These are phyloP conservation scores for Melipona bicolor DNA, from an alignment of 2,888 invertebrate species.

Conservation along the genomic window DNA sequence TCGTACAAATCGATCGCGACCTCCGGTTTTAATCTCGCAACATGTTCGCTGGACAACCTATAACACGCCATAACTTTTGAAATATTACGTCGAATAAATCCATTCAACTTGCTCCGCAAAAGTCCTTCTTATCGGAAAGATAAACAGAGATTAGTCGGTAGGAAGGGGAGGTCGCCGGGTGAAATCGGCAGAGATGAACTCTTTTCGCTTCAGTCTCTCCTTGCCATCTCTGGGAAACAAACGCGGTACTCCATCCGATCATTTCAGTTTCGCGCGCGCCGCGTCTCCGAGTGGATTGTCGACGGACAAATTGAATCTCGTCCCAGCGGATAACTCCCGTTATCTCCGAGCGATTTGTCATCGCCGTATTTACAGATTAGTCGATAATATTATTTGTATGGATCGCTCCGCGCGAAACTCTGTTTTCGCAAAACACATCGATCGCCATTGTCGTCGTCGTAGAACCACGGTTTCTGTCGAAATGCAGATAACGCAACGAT, in stretches of 20 bases:
- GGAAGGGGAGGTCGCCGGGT: not conserved
- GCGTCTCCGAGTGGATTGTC: slow-evolving; percentile 9
- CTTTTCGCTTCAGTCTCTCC: not conserved
- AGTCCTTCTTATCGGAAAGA: not conserved
- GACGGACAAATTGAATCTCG: slow-evolving; percentile 21
- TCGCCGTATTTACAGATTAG: slow-evolving; percentile 9
- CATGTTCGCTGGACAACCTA: not conserved
- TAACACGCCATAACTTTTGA: not conserved
- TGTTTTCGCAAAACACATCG: not conserved
- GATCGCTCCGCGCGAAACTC: not conserved
- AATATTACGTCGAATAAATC: not conserved
- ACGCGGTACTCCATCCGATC: not conserved
- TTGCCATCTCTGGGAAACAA: not conserved
- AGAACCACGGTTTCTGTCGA: not conserved
- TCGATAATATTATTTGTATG: slow-evolving; percentile 5
- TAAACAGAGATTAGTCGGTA: not conserved
- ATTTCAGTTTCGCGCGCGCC: slow-evolving; percentile 8
- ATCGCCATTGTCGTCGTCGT: too few species aligned
- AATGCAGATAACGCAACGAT: slow-evolving; percentile 7
- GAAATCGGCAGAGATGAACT: not conserved
- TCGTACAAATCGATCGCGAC: not conserved
- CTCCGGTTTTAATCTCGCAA: too few species aligned
- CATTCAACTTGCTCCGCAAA: not conserved
- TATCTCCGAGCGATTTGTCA: slow-evolving; percentile 34
- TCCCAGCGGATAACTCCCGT: slow-evolving; percentile 1